These are phyloP conservation scores for Ryuthela nishihirai DNA, from an alignment of 2,888 invertebrate species.

Conservation along the genomic window DNA sequence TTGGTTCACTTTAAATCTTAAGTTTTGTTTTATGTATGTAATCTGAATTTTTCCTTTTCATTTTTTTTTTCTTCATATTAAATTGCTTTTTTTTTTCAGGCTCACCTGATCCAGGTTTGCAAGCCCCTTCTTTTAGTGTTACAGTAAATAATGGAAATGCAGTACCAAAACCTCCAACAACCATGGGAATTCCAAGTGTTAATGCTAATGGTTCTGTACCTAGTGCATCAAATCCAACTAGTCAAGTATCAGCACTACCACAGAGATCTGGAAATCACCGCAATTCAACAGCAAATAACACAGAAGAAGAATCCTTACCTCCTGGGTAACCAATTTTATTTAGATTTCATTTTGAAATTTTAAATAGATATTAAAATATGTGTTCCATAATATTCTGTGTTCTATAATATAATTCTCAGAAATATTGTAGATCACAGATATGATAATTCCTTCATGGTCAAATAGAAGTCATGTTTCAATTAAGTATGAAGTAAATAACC, in stretches of 20 bases:
- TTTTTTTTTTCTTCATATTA: no score
- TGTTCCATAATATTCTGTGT: no score
- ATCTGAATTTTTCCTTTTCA: no score
- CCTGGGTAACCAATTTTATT: slow-evolving; percentile 59
- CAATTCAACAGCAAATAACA: slow-evolving; percentile 1
- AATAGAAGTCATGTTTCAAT: no score
- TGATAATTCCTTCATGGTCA: no score
- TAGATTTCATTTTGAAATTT: no score
- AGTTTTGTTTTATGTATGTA: no score
- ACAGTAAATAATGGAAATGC: slow-evolving; percentile 14
- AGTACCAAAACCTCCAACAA: not conserved
- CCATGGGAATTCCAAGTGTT: slow-evolving; percentile 15
- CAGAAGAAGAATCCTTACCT: slow-evolving; percentile 71
- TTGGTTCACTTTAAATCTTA: no score
- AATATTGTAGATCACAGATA: no score
- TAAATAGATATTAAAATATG: no score
- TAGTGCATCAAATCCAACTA: slow-evolving; percentile 23
- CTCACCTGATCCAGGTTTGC: slow-evolving; percentile 27
- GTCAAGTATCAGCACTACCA: slow-evolving; percentile 16
- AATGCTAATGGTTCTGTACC: slow-evolving; percentile 28
- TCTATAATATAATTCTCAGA: no score
- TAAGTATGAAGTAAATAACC: no score
- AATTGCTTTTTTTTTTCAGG: slow-evolving; percentile 3
- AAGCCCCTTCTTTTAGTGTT: slow-evolving; percentile 15
- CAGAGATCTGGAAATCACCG: slow-evolving; percentile 20